Evolutionary conservation across 2,888 invertebrate species (phyloP).

Genomic region (Parnassius glacialis): DNA sequence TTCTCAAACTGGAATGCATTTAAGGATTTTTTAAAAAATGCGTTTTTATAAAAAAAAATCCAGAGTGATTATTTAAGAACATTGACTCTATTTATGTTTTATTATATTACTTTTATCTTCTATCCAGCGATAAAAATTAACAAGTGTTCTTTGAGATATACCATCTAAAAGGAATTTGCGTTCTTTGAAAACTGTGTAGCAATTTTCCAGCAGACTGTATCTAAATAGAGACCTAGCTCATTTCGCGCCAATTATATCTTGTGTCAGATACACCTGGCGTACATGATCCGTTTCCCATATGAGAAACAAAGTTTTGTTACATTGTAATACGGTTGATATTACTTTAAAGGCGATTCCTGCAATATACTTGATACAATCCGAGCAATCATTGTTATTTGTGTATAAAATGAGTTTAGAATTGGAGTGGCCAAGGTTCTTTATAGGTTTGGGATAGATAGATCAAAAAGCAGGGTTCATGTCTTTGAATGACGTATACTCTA

Average conservation of each 20-base stretch:
- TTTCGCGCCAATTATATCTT: constrained; percentile 75
- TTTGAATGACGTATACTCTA: constrained; percentile 62
- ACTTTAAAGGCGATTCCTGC: constrained; percentile 14
- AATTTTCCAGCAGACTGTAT: constrained; percentile 51
- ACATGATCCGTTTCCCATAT: constrained; percentile 27
- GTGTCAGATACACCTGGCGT: constrained; percentile 66
- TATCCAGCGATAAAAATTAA: no score
- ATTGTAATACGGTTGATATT: constrained; percentile 18
- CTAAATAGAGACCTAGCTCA: constrained; percentile 57
- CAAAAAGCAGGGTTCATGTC: constrained; percentile 60
- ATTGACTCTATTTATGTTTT: no score
- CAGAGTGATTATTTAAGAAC: no score
- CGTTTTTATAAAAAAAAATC: no score
- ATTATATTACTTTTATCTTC: no score
- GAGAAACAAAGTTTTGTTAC: constrained; percentile 2
- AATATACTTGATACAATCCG: constrained; percentile 50
- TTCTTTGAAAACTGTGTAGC: constrained; percentile 34
- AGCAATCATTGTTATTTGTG: constrained; percentile 40
- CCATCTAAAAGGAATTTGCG: constrained; percentile 19
- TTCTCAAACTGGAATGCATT: no score
- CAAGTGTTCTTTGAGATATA: no score
- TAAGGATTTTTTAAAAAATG: no score
- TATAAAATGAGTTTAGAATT: constrained; percentile 45
- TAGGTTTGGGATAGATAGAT: constrained; percentile 50
- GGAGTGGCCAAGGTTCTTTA: constrained; percentile 39